Conservation (phyloP, 2,797 vertebrate genomes). For the Synaphobranchus kaupii region DNA sequence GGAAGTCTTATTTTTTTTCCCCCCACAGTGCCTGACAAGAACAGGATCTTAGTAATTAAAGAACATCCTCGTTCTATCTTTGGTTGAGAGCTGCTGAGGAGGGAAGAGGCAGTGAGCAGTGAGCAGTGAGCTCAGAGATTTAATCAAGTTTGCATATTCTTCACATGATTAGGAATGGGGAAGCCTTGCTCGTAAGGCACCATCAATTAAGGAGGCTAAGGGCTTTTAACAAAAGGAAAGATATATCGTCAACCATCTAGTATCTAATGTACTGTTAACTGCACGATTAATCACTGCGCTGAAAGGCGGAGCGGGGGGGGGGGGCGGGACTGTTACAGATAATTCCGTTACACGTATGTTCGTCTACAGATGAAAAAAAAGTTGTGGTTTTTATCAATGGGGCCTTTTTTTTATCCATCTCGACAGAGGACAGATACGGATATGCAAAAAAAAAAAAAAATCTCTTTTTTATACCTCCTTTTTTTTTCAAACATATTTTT, state of each 20-base stretch:
- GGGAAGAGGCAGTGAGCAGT: conserved; percentile 26
- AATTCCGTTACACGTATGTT: neutral
- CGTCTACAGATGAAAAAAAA: neutral
- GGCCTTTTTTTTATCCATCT: neutral
- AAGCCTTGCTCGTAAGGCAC: conserved; percentile 49
- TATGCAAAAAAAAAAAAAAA: neutral
- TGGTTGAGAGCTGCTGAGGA: conserved; percentile 31
- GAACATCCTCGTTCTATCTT: conserved; percentile 42
- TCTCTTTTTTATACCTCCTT: neutral
- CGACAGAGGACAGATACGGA: neutral
- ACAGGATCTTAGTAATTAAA: conserved; percentile 50
- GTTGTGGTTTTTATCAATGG: conserved; percentile 7
- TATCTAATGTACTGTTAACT: conserved; percentile 70
- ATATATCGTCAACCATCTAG: conserved; percentile 61
- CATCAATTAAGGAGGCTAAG: conserved; percentile 58
- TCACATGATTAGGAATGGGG: conserved; percentile 47
- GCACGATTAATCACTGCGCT: conserved; percentile 58
- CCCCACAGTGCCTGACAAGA: conserved; percentile 38
- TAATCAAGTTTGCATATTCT: conserved; percentile 43
- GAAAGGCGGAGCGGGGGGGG: neutral
- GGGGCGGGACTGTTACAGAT: neutral
- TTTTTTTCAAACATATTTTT: conserved; percentile 1
- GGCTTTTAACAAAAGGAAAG: conserved; percentile 61
- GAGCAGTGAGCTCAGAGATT: conserved; percentile 4
- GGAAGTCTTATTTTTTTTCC: conserved; percentile 25